Evolutionary conservation across 2,888 invertebrate genomes (phyloP), one percentile per base, ranked within the genome.

Genomic region (Cotesia congregata): DNA sequence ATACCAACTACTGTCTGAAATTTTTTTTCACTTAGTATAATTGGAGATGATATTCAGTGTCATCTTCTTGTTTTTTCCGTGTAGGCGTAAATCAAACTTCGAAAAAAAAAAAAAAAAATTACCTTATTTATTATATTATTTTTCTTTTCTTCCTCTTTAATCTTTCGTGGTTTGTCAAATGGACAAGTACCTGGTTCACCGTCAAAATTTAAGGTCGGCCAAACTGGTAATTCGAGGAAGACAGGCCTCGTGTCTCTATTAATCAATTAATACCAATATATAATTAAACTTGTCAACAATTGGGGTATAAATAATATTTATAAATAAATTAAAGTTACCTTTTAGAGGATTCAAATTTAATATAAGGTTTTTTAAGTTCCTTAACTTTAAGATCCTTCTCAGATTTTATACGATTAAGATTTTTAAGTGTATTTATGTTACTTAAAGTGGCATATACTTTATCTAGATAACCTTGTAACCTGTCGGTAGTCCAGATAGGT

Each of bases 321-420:
- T n/a, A 39, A 41, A 12, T 50, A 50, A 50, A 50, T 50, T 50
- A 9, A 7, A 74, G 79, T 90, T 91, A 93, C 93, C 93, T 92
- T 89, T 92, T 91, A 89, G 92, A 91, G 87, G 93, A 92, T 87
- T 95, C 94, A 88, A 94, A 93, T 91, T 95, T 95, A 86, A 95
- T 91, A 89, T 92, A 94, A 84, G 93, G 92, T 86, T 93, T 92
- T 90, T 92, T 93, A 84, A 94, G 91, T 87, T 91, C 90, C 88
- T 92, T 92, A 83, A 92, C 90, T 90, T 92, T 92, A 20, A 85
- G 81, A 79, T 83, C 83, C 76, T 83, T 87, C 5, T 79, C 82
- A 1, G 80, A 74, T 75, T 85, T 81, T 76, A 83, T 79, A 67
- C 83, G 83, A 78, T 80, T 80, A 39, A 83, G 81, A 78, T 82